phyloP scores from a whole-genome alignment of 2,113 vertebrate genomes.

The Blennius ocellaris region DNA sequence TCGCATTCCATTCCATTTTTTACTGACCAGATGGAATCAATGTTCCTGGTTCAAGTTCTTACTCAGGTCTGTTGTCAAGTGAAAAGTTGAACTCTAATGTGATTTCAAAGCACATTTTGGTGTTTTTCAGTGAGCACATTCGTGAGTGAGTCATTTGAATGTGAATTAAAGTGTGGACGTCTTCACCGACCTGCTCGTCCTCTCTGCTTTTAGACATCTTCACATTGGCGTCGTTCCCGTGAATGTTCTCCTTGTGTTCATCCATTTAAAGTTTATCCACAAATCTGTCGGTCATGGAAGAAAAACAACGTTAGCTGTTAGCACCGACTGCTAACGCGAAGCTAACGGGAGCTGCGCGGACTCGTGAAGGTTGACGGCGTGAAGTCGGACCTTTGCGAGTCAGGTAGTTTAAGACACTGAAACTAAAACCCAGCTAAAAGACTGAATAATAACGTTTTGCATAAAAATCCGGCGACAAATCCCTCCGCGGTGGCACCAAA shows the following conservation, averaged over 20 bases:
- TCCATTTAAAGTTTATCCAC: constrained; percentile 62
- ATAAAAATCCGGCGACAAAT: not conserved
- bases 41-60: too few species aligned
- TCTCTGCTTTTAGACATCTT: constrained; percentile 53
- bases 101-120: too few species aligned
- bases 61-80: too few species aligned
- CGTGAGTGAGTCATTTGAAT: too few species aligned
- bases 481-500: not conserved
- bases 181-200: constrained; percentile 31
- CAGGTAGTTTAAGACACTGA: not conserved
- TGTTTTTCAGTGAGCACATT: too few species aligned
- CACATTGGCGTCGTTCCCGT: constrained; percentile 55
- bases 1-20: too few species aligned
- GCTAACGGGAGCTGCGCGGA: too few species aligned
- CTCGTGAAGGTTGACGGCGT: too few species aligned
- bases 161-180: too few species aligned
- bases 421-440: not conserved
- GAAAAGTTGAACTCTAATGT: too few species aligned
- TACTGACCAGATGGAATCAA: too few species aligned
- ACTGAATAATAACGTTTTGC: not conserved
- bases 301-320: not conserved
- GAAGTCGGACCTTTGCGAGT: too few species aligned
- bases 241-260: constrained; percentile 81
- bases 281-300: not conserved
- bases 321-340: constrained; percentile 20